Evolutionary conservation across 2,888 invertebrate species (phyloP).

Genomic region (Mesorhabditis spiculigera): DNA sequence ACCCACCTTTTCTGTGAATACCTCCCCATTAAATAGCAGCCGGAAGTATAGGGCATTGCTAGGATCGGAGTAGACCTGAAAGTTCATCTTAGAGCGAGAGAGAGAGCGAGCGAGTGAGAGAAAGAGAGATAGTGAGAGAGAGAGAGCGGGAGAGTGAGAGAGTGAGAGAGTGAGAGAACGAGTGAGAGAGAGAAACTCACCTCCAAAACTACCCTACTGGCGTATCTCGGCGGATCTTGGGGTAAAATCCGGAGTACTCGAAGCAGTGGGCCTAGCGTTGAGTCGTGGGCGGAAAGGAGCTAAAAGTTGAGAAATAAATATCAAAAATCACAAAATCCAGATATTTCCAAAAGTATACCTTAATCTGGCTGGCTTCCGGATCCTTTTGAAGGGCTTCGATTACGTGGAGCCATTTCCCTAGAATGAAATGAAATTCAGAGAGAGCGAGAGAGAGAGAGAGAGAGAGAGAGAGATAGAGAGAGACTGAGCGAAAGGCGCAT

Average conservation of each 20-base stretch:
- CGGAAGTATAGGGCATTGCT: too few species aligned
- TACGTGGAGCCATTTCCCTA: not conserved
- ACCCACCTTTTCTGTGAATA: too few species aligned
- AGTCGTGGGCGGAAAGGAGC: slow-evolving; percentile 42
- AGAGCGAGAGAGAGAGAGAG: too few species aligned
- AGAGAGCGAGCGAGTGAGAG: too few species aligned
- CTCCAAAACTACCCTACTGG: slow-evolving; percentile 81
- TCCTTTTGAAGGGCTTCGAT: not conserved
- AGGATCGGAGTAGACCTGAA: not conserved
- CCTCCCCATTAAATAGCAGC: too few species aligned
- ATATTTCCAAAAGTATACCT: not conserved
- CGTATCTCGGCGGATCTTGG: slow-evolving; percentile 71
- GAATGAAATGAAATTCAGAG: not conserved
- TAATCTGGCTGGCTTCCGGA: not conserved
- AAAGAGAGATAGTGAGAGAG: too few species aligned
- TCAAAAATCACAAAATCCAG: not conserved
- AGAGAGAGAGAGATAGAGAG: too few species aligned
- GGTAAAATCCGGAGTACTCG: slow-evolving; percentile 32
- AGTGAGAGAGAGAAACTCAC: slow-evolving; percentile 62
- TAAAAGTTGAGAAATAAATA: slow-evolving; percentile 8
- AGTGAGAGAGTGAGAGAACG: not conserved
- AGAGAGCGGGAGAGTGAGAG: too few species aligned
- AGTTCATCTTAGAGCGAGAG: too few species aligned
- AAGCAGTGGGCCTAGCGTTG: slow-evolving; percentile 31
- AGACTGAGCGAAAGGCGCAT: too few species aligned